Evolutionary conservation across 2,888 invertebrate genomes (phyloP), one percentile per base, ranked within the genome.

Genomic region (Xestia c-nigrum): DNA sequence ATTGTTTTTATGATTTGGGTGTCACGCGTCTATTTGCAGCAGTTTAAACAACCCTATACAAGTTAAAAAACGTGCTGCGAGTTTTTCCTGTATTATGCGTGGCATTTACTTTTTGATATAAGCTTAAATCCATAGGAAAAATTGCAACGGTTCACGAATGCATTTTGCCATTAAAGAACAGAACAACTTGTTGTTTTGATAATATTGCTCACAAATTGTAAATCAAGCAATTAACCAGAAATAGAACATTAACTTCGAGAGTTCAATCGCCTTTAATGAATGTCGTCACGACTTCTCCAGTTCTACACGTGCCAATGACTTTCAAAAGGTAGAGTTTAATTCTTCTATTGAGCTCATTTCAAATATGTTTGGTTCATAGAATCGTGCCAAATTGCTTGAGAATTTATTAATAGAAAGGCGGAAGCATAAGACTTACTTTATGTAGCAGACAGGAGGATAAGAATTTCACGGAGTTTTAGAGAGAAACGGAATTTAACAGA

Each of bases 341-440:
- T 76, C 73, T 59, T 76, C 64, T 31, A 73, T 73, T 65, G 71
- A 73, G 59, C n/a, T 69, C 68, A 71, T 81, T 72, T 80, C 70
- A 67, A 76, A 85, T 70, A 85, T 64, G 43, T 85, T 85, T 68
- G 81, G 77, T 83, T 71, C 72, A 78, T 70, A 84, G 74, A 64
- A 78, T 78, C 85, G 85, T 85, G 83, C 83, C 83, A 84, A 84
- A 85, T 85, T 81, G 85, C 77, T 74, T 74, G 43, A 78, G 69
- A 81, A 81, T 83, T 85, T 83, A 85, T 81, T 74, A 81, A 74
- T 66, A 69, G 40, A 24, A 72, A 63, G 59, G 59, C 59, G 85
- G 85, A 75, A 72, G 71, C 43, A 66, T 67, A 80, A 68, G 61
- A 69, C 47, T 74, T 71, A 65, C 64, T 83, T 84, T 83, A 83